Conservation (phyloP, 2,113 vertebrate genomes). For the Machaerirhynchus nigripectus region DNA sequence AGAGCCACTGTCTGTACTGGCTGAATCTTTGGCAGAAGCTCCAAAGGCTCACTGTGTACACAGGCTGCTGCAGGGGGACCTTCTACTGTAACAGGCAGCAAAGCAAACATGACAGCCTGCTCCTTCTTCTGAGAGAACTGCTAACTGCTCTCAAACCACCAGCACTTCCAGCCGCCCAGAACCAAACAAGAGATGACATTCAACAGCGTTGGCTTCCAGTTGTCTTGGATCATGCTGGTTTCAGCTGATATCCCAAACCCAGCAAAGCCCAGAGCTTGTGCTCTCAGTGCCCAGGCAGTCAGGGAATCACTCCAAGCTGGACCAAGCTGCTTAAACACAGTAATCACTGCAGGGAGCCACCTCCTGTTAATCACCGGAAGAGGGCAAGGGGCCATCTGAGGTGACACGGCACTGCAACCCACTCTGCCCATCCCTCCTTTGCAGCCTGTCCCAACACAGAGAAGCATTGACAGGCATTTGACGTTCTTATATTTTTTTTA, state of each 20-base stretch:
- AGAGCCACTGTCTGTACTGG: not conserved
- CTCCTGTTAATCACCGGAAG: slow-evolving; percentile 3
- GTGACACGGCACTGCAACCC: not conserved
- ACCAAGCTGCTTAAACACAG: slow-evolving; percentile 48
- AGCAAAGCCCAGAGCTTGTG: not conserved
- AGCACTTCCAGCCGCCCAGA: not conserved
- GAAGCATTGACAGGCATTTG: rapidly evolving
- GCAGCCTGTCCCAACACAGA: not conserved
- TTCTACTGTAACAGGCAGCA: not conserved
- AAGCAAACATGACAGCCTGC: not conserved
- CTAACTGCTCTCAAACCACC: not conserved
- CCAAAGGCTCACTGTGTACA: not conserved
- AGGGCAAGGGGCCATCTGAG: slow-evolving; percentile 2
- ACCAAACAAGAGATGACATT: not conserved
- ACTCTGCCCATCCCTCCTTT: not conserved
- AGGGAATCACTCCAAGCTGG: slow-evolving; percentile 23
- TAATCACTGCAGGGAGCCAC: slow-evolving; percentile 9
- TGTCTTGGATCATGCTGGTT: not conserved
- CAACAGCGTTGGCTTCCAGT: not conserved
- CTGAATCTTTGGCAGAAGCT: not conserved
- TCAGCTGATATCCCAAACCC: not conserved
- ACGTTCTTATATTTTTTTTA: not conserved
- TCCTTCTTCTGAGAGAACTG: not conserved
- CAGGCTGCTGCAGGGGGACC: not conserved
- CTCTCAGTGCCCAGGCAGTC: not conserved